Percentiles rank a stretch among this genome's conserved stretches.
Evolutionary conservation across 2,888 invertebrate genomes (phyloP).

Genomic region (Epistrophe eligans): DNA sequence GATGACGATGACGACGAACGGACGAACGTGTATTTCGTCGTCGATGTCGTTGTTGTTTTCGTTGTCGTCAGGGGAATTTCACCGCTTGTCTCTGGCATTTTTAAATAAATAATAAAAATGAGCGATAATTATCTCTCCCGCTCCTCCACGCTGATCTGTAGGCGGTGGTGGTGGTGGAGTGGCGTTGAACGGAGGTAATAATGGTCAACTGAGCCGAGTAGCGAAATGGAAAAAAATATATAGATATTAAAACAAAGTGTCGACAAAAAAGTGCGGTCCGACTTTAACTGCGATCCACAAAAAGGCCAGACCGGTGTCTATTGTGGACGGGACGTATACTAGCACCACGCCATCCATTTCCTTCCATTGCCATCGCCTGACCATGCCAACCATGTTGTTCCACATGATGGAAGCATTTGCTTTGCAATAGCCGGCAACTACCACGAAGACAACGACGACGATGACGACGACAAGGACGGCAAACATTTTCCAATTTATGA

Average conservation of each 20-base stretch:
- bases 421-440: constrained; percentile 17
- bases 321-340: constrained; percentile 26
- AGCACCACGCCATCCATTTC: constrained; percentile 17
- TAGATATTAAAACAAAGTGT: constrained; percentile 56
- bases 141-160: constrained; percentile 17
- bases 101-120: constrained; percentile 76
- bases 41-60: constrained; percentile 7
- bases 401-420: constrained; percentile 51
- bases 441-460: constrained; percentile 2
- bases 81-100: constrained; percentile 72
- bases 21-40: constrained; percentile 14
- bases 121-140: constrained; percentile 72
- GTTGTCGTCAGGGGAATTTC: constrained; percentile 73
- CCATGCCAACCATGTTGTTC: constrained; percentile 47
- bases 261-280: constrained; percentile 59
- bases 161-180: neutral
- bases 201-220: constrained; percentile 46
- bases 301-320: constrained; percentile 54
- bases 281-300: constrained; percentile 58
- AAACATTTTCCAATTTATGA: constrained; percentile 75
- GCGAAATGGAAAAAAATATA: constrained; percentile 45
- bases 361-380: constrained; percentile 10
- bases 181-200: constrained; percentile 10
- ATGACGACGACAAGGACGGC: constrained; percentile 37
- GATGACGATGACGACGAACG: constrained; percentile 6